A percentile compares a stretch with the other conserved stretches of the same genome.
Conservation (phyloP, 2,888 invertebrate species). For the Lutraria lutraria region DNA sequence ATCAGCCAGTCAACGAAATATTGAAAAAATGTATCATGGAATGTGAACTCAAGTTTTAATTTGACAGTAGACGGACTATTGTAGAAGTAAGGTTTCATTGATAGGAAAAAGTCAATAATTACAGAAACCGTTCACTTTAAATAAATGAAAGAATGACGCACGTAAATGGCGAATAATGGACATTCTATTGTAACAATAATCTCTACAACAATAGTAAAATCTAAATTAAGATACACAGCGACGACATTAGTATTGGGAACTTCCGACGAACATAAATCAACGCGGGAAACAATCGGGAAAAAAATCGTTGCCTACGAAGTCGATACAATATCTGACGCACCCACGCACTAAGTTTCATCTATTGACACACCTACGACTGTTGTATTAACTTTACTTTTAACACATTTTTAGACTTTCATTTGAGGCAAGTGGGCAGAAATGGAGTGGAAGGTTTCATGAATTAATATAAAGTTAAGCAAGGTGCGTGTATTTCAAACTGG, state of each 20-base stretch:
- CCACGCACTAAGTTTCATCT: background rate
- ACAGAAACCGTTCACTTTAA: conserved; percentile 9
- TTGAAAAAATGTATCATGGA: background rate
- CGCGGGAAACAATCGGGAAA: background rate
- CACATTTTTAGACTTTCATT: background rate
- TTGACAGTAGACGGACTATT: background rate
- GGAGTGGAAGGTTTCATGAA: no score
- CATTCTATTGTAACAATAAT: background rate
- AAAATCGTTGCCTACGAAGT: background rate
- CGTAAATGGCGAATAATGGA: background rate
- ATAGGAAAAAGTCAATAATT: conserved; percentile 1
- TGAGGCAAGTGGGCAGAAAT: background rate
- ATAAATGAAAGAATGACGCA: background rate
- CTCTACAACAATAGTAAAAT: background rate
- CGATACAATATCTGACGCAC: background rate
- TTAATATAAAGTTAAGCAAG: no score
- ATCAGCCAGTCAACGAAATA: background rate
- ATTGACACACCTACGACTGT: background rate
- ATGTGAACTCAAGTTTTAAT: background rate
- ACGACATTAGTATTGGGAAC: background rate
- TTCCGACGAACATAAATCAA: background rate
- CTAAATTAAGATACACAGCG: background rate
- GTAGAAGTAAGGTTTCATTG: background rate
- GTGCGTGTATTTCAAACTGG: no score
- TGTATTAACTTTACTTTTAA: background rate